Evolutionary conservation across 2,888 invertebrate genomes (phyloP).

Genomic region (Notodonta ziczac): DNA sequence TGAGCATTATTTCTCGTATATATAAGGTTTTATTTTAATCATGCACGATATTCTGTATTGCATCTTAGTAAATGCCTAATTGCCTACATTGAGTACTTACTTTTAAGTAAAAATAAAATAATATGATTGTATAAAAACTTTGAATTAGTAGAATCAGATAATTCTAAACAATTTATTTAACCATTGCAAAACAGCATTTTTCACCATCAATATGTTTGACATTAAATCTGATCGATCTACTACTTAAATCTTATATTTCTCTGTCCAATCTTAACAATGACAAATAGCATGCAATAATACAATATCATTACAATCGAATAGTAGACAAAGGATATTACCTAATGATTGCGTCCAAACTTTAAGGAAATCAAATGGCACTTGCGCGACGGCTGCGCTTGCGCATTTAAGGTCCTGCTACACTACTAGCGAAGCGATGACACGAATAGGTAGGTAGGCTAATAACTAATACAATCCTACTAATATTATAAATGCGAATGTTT

Average conservation of each 20-base stretch:
- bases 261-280: conserved; percentile 7
- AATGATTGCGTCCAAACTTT: conserved; percentile 22
- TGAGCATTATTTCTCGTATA: too few species aligned
- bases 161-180: too few species aligned
- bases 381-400: conserved; percentile 22
- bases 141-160: too few species aligned
- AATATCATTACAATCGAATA: conserved; percentile 13
- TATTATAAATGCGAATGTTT: too few species aligned
- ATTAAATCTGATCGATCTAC: neutral
- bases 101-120: too few species aligned
- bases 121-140: too few species aligned
- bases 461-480: neutral
- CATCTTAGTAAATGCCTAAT: too few species aligned
- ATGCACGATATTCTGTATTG: too few species aligned
- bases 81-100: too few species aligned
- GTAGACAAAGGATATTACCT: conserved; percentile 21
- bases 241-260: neutral
- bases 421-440: neutral
- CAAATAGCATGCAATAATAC: conserved; percentile 11
- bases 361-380: conserved; percentile 32
- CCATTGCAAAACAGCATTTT: neutral
- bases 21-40: too few species aligned
- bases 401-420: conserved; percentile 5
- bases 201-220: neutral
- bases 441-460: neutral